Base-by-base conservation (phyloP, 2,888 invertebrate genomes). In the Ophion ventricosus region DNA sequence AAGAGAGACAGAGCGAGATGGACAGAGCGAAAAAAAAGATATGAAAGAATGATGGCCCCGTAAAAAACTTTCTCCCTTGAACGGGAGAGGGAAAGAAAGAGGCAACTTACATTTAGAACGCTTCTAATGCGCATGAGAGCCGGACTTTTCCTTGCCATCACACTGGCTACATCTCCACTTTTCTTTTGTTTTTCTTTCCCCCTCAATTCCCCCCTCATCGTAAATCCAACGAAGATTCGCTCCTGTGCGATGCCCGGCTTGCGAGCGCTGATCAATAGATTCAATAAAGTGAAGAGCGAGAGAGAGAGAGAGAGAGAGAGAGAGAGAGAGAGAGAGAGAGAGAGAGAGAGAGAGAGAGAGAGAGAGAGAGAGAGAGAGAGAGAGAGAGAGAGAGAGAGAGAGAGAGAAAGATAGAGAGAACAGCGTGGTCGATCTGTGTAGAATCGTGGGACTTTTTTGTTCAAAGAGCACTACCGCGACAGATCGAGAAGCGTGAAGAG, bases 41-140 rank as follows among this genome's bases (percentile, higher is more conserved):
- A 66, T 35, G 59, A 54, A 76, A 61, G 82, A 70, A 72, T 59
- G 66, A 84, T 82, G 61, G 74, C 35, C 61, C 75, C 61, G 59
- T 61, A 74, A 78, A 84, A 82, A 82, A 84, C 82, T 82, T 84
- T 84, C 84, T 72, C 84, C 84, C 59, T 61, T 29, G 56, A 78
- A 57, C 69, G 66, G 73, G 63, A 40, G 70, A 70, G 66, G 72
- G 64, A 20, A 54, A 26, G 63, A 40, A 64, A 64, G 66, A 72
- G 64, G 29, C 63, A 26, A 81, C 25, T 56, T 26, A 49, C 14
- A 25, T 66, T 77, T 23, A 72, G 75, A 61, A 66, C 25, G 82
- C 72, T 84, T 79, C 73, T 72, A 72, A 75, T 79, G 43, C 57
- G 29, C 20, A 3, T 20, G 69, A 75, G 69, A 54, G 26, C 66